Evolutionary conservation across 2,888 invertebrate species (phyloP).

Genomic region (Pachymerium ferrugineum): DNA sequence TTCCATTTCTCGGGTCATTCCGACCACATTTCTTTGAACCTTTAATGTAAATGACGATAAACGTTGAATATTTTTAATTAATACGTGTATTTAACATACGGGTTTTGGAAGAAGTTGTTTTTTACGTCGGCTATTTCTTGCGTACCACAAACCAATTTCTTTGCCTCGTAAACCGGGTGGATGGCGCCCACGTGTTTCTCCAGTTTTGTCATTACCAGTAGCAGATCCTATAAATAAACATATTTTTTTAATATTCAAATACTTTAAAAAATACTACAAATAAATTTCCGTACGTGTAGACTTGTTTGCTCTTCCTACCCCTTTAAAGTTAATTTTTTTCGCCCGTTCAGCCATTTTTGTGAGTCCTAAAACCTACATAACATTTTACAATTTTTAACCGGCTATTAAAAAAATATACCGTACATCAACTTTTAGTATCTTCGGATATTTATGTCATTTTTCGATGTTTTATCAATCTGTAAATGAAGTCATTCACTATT

Average conservation of each 20-base stretch:
- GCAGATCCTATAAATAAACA: background rate
- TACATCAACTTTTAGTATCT: too few species aligned
- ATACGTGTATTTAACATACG: background rate
- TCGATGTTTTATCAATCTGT: too few species aligned
- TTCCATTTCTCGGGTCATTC: constrained; percentile 3
- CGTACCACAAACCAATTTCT: constrained; percentile 33
- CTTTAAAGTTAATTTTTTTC: background rate
- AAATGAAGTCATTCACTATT: background rate
- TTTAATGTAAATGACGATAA: background rate
- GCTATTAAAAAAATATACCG: background rate
- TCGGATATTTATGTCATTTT: too few species aligned
- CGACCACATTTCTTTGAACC: background rate
- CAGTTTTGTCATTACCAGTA: background rate
- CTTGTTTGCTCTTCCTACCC: background rate
- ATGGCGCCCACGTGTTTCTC: background rate
- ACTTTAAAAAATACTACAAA: background rate
- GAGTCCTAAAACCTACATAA: background rate
- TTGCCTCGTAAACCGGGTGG: constrained; percentile 32
- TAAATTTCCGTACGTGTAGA: background rate
- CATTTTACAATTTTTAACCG: background rate
- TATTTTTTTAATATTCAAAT: background rate
- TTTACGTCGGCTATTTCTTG: background rate
- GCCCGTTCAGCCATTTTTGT: background rate
- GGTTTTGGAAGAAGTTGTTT: background rate
- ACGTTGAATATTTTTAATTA: background rate